These are phyloP conservation scores for Paragorgia papillata DNA, from an alignment of 92 coral and sea anemone species.

Conservation along the genomic window DNA sequence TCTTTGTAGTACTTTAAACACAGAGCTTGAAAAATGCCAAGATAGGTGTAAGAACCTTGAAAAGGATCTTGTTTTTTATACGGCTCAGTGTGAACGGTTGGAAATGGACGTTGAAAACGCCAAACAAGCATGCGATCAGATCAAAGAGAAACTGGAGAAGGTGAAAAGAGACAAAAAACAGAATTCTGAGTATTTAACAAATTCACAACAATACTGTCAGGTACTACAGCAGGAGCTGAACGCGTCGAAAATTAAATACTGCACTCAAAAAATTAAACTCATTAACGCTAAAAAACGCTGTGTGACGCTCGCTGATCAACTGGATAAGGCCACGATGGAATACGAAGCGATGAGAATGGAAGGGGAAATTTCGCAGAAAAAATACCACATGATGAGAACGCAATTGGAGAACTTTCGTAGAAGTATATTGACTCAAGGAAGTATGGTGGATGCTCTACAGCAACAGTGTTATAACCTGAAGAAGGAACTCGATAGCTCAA, in stretches of 20 bases:
- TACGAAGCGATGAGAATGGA: slow-evolving; percentile 68
- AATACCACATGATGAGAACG: slow-evolving; percentile 70
- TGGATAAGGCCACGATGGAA: slow-evolving; percentile 68
- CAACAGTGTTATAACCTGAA: slow-evolving; percentile 87
- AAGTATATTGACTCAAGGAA: slow-evolving; percentile 86
- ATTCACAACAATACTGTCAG: slow-evolving; percentile 79
- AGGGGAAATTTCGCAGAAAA: slow-evolving; percentile 76
- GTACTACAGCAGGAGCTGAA: slow-evolving; percentile 88
- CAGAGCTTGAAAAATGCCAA: slow-evolving; percentile 76
- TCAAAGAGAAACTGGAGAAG: slow-evolving; percentile 73
- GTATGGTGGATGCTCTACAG: slow-evolving; percentile 90
- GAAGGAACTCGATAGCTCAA: slow-evolving; percentile 80
- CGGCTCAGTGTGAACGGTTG: slow-evolving; percentile 81
- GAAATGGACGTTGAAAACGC: slow-evolving; percentile 79
- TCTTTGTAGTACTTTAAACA: slow-evolving; percentile 63
- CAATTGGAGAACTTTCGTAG: slow-evolving; percentile 80
- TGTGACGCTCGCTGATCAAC: slow-evolving; percentile 67
- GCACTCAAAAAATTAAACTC: slow-evolving; percentile 89
- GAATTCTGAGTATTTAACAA: slow-evolving; percentile 56
- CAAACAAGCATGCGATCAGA: slow-evolving; percentile 65
- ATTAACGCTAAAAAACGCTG: slow-evolving; percentile 88
- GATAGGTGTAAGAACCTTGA: slow-evolving; percentile 74
- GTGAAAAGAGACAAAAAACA: slow-evolving; percentile 62
- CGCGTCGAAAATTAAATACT: slow-evolving; percentile 83
- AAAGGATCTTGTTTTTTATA: slow-evolving; percentile 68